Evolutionary conservation across 2,797 vertebrate species (phyloP).

Genomic region (Myotis pilosus): DNA sequence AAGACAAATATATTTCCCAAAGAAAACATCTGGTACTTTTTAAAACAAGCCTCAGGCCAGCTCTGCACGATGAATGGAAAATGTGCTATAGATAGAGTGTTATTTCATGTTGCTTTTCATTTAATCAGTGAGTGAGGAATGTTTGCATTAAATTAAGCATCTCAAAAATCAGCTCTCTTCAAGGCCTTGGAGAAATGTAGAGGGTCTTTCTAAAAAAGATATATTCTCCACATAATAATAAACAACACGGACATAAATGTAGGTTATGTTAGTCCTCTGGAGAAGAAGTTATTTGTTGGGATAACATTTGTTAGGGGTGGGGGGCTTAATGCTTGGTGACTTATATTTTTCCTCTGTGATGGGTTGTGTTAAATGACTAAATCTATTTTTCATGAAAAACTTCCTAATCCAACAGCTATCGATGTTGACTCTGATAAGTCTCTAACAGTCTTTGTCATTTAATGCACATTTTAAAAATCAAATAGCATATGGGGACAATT

Average conservation of each 20-base stretch:
- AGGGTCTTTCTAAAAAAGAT: background rate
- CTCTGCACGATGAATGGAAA: slow-evolving; percentile 85
- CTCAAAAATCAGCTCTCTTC: slow-evolving; percentile 71
- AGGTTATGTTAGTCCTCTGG: background rate
- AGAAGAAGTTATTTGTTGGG: background rate
- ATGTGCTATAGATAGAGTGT: slow-evolving; percentile 83
- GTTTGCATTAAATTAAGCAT: slow-evolving; percentile 79
- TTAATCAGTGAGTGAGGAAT: slow-evolving; percentile 82
- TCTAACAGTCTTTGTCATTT: background rate
- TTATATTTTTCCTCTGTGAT: background rate
- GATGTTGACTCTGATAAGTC: background rate
- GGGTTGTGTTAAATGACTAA: background rate
- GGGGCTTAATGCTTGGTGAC: background rate
- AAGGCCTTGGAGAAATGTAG: slow-evolving; percentile 59
- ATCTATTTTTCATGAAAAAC: background rate
- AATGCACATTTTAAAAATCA: background rate
- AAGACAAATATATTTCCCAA: slow-evolving; percentile 86
- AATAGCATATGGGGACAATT: background rate
- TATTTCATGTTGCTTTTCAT: slow-evolving; percentile 83
- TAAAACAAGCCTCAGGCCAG: slow-evolving; percentile 84
- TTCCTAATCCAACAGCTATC: background rate
- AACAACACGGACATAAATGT: background rate
- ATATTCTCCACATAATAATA: background rate
- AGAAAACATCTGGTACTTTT: slow-evolving; percentile 87
- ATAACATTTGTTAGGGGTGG: background rate